These are phyloP conservation scores for Caenorhabditis latens DNA, from an alignment of 1,140 invertebrate genomes.

Conservation along the genomic window DNA sequence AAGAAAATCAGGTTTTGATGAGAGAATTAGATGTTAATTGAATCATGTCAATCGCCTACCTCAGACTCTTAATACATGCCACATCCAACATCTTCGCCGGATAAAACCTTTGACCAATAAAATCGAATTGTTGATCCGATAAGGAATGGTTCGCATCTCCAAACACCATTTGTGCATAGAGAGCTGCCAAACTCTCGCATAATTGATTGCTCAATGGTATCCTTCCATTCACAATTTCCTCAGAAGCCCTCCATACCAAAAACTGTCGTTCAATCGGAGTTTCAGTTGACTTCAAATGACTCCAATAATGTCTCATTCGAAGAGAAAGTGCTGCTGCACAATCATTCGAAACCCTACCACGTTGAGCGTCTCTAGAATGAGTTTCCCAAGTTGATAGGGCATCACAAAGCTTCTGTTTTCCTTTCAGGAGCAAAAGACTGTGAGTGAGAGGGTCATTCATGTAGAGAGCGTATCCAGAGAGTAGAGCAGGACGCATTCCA, in stretches of 20 bases:
- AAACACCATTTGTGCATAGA: conserved; percentile 72
- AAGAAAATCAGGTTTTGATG: too few relatives aligned
- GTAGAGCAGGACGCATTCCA: conserved; percentile 70
- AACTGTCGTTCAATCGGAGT: conserved; percentile 71
- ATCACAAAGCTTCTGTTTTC: conserved; percentile 72
- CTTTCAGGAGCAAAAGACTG: conserved; percentile 67
- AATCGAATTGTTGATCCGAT: conserved; percentile 66
- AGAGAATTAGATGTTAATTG: background rate
- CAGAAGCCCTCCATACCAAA: conserved; percentile 71
- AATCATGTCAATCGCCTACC: background rate
- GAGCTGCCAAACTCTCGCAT: conserved; percentile 70
- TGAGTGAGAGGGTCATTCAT: conserved; percentile 67
- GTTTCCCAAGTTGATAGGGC: conserved; percentile 71
- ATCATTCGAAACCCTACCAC: conserved; percentile 60
- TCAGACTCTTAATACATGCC: conserved; percentile 61
- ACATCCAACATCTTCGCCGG: conserved; percentile 71
- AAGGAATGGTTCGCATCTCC: conserved; percentile 62
- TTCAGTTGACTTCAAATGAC: conserved; percentile 67
- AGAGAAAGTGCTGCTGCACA: conserved; percentile 61
- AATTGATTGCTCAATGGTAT: conserved; percentile 70
- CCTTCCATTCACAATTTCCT: conserved; percentile 70
- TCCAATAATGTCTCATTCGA: conserved; percentile 72
- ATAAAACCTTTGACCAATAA: conserved; percentile 66
- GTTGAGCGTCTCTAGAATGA: conserved; percentile 63
- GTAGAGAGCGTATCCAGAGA: conserved; percentile 73